Evolutionary conservation across 2,113 vertebrate genomes (phyloP).

Genomic region (Sterrhoptilus dennistouni): DNA sequence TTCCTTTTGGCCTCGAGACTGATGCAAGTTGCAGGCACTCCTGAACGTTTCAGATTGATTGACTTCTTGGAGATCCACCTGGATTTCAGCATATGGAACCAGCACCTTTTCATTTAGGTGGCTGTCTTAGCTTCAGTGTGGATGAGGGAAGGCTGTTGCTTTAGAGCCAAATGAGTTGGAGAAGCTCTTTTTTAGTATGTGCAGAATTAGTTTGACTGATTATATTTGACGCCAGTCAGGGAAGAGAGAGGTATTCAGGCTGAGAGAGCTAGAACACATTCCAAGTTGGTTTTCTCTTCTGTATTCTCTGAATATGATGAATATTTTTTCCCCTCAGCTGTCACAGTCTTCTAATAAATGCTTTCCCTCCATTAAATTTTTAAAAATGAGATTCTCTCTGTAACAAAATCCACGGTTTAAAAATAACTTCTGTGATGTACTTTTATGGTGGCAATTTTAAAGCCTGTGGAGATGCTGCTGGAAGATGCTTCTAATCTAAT

Average conservation of each 20-base stretch:
- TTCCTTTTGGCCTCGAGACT: background rate
- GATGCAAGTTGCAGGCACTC: background rate
- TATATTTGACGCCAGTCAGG: slow-evolving; percentile 32
- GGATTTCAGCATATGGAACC: background rate
- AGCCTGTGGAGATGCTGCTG: background rate
- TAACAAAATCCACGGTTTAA: slow-evolving; percentile 23
- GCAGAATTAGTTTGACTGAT: slow-evolving; percentile 56
- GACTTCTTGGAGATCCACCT: background rate
- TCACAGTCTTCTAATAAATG: slow-evolving; percentile 34
- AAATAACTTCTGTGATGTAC: slow-evolving; percentile 49
- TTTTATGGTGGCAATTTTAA: slow-evolving; percentile 60
- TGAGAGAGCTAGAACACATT: slow-evolving; percentile 34
- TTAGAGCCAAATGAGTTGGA: background rate
- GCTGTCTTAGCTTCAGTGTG: background rate
- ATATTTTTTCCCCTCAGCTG: slow-evolving; percentile 20
- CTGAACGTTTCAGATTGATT: background rate
- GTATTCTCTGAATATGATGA: background rate
- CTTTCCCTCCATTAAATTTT: slow-evolving; percentile 31
- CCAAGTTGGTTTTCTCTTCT: slow-evolving; percentile 15
- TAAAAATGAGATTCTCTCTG: slow-evolving; percentile 17
- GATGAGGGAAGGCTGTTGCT: background rate
- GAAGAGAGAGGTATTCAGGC: slow-evolving; percentile 3
- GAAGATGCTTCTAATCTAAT: slow-evolving; percentile 19
- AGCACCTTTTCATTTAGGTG: background rate
- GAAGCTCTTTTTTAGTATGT: background rate